A percentile compares a stretch with the other conserved stretches of the same genome.
These are phyloP conservation scores for Pollenia amentaria DNA, from an alignment of 2,888 invertebrate species.

Conservation along the genomic window DNA sequence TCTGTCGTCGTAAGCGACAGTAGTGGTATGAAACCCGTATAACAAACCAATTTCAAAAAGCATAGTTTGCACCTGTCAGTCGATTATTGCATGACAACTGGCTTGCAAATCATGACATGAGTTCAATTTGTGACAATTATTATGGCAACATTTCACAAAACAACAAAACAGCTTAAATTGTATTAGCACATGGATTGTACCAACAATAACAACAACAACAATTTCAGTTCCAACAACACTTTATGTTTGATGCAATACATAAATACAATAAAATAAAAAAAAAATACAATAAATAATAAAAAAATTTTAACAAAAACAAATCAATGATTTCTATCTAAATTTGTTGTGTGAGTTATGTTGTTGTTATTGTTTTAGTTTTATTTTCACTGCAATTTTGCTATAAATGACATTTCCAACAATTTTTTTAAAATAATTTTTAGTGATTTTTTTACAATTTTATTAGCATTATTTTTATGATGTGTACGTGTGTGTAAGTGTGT, in stretches of 20 bases:
- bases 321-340: conserved; percentile 69
- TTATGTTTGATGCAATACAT: conserved; percentile 16
- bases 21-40: conserved; percentile 24
- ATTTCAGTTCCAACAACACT: not conserved
- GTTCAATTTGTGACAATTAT: conserved; percentile 83
- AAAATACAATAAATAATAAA: conserved; percentile 54
- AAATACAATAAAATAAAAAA: conserved; percentile 60
- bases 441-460: conserved; percentile 67
- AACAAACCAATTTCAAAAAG: conserved; percentile 60
- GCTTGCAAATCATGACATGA: conserved; percentile 82
- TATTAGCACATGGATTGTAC: conserved; percentile 65
- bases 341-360: conserved; percentile 56
- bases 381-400: conserved; percentile 41
- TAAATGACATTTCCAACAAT: conserved; percentile 66
- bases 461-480: conserved; percentile 66
- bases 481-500: conserved; percentile 3
- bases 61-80: conserved; percentile 73
- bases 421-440: conserved; percentile 27
- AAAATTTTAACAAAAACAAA: conserved; percentile 46
- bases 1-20: not conserved
- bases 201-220: conserved; percentile 27
- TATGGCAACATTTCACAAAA: conserved; percentile 81
- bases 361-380: conserved; percentile 19
- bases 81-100: conserved; percentile 75
- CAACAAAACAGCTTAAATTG: conserved; percentile 67